Conservation (phyloP, 2,113 vertebrate species). For the Oreochromis niloticus region DNA sequence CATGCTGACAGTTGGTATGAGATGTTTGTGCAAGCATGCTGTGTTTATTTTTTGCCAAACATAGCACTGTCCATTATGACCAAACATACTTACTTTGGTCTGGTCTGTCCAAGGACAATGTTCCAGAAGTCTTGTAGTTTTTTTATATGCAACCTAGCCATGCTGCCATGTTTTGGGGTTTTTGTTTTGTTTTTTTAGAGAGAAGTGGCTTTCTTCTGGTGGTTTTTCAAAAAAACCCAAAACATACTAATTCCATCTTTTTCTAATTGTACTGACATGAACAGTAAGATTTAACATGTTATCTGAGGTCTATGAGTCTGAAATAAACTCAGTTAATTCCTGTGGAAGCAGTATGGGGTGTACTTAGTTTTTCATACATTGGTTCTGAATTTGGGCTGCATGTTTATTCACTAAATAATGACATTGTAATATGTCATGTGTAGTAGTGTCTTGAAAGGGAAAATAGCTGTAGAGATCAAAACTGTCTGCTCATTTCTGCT, state of each 20-base stretch:
- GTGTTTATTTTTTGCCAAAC: neutral
- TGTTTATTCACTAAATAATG: neutral
- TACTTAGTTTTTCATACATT: neutral
- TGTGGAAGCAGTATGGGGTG: neutral
- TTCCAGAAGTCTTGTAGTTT: neutral
- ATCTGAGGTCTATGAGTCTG: neutral
- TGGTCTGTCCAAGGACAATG: neutral
- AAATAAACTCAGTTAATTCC: neutral
- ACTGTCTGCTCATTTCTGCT: neutral
- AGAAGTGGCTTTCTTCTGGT: neutral
- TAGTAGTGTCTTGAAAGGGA: neutral
- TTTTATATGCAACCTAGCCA: neutral
- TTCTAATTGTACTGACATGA: neutral
- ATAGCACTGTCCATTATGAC: neutral
- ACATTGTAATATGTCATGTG: neutral
- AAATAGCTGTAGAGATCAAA: neutral
- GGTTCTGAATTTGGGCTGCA: neutral
- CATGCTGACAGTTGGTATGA: neutral
- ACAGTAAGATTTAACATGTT: neutral
- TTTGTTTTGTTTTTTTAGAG: neutral
- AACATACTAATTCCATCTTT: neutral
- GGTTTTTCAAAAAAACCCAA: neutral
- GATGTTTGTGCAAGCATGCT: neutral
- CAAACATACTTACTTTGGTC: neutral
- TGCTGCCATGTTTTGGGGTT: fast-evolving